These are phyloP conservation scores for Mycteria americana DNA, from an alignment of 2,797 vertebrate species.

Conservation along the genomic window DNA sequence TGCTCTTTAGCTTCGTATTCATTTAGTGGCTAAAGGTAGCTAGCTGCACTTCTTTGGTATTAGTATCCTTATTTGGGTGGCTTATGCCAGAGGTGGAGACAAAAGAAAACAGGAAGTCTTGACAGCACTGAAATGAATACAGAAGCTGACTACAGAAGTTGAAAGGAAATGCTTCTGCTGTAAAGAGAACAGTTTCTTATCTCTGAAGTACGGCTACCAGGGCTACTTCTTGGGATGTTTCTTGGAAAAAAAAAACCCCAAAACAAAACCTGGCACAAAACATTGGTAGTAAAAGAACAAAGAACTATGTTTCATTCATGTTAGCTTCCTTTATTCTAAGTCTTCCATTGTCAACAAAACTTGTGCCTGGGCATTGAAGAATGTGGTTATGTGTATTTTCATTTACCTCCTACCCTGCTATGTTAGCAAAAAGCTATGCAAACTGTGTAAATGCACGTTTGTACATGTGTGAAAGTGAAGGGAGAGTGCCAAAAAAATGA, in stretches of 20 bases:
- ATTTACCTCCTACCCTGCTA: not conserved
- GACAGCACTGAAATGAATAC: not conserved
- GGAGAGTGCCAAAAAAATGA: not conserved
- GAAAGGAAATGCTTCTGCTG: not conserved
- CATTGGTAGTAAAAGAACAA: not conserved
- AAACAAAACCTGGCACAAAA: not conserved
- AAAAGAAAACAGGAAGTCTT: not conserved
- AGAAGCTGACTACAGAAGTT: not conserved
- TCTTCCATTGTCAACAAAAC: not conserved
- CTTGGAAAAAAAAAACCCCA: not conserved
- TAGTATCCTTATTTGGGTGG: not conserved
- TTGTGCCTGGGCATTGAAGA: not conserved
- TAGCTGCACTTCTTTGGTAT: not conserved
- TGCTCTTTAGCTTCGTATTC: not conserved
- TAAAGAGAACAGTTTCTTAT: not conserved
- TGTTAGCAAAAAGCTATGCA: not conserved
- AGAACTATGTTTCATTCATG: not conserved
- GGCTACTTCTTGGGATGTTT: not conserved
- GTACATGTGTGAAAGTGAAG: accelerated
- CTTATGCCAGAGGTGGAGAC: not conserved
- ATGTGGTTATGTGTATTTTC: not conserved
- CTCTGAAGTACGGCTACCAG: not conserved
- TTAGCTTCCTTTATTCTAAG: not conserved
- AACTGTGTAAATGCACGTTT: accelerated
- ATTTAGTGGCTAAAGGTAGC: not conserved